A percentile compares a stretch with the other conserved stretches of the same genome.
phyloP scores from a whole-genome alignment of 2,113 vertebrate genomes.

The Marmota monax region DNA sequence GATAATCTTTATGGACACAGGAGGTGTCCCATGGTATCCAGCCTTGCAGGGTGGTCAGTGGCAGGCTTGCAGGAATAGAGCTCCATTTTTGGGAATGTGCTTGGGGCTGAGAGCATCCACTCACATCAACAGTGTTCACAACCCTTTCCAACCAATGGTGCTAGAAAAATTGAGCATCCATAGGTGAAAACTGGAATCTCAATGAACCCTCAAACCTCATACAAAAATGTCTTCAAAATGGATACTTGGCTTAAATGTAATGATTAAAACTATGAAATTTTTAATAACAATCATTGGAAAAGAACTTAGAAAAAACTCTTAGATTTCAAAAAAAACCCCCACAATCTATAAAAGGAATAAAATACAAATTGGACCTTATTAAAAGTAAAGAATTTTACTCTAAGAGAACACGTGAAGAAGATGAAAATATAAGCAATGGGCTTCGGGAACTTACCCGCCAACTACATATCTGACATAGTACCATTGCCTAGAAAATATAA shows the following conservation, averaged over 20 bases:
- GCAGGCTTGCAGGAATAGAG: neutral
- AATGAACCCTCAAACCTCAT: neutral
- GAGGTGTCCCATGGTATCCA: too few species aligned
- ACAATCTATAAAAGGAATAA: neutral
- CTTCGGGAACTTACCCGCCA: neutral
- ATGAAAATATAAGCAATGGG: neutral
- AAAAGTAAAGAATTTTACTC: neutral
- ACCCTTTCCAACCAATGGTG: neutral
- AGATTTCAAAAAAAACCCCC: neutral
- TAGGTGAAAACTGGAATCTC: neutral
- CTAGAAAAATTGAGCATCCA: neutral
- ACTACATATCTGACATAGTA: neutral
- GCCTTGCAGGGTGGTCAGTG: rapidly evolving
- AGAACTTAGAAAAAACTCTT: neutral
- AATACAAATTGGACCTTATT: neutral
- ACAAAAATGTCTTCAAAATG: neutral
- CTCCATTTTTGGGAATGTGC: rapidly evolving
- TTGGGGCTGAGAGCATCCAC: neutral
- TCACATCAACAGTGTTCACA: neutral
- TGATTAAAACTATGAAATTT: neutral
- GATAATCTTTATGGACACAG: neutral
- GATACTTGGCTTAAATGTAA: neutral
- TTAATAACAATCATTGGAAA: neutral
- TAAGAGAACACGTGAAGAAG: neutral
- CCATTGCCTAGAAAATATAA: neutral